phyloP scores from a whole-genome alignment of 1,140 invertebrate species.

The Carposina sasakii region DNA sequence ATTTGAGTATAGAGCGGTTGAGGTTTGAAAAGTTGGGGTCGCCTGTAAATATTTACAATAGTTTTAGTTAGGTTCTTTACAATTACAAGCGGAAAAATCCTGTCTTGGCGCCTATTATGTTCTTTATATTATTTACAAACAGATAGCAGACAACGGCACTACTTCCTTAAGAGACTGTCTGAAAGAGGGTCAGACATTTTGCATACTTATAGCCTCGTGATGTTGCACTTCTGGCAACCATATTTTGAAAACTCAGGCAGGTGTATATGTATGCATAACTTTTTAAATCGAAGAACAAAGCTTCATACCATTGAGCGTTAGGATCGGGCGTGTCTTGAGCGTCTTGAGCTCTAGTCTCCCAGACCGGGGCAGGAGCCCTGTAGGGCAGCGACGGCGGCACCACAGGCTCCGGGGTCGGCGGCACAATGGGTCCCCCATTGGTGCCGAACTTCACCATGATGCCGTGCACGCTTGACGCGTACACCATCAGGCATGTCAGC shows the following conservation, averaged over 20 bases:
- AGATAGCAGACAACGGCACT: no score
- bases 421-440: conserved; percentile 73
- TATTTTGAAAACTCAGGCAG: no score
- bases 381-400: conserved; percentile 63
- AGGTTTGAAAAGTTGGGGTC: conserved; percentile 53
- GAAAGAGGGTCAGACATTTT: no score
- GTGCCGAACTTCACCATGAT: conserved; percentile 72
- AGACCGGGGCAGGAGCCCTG: conserved; percentile 72
- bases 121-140: no score
- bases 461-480: conserved; percentile 46
- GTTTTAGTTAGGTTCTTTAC: no score
- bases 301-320: conserved; percentile 73
- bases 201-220: no score
- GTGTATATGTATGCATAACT: no score
- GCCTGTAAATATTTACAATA: conserved; percentile 30
- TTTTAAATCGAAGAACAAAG: no score
- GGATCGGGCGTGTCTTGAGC: conserved; percentile 73
- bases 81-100: no score
- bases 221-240: no score
- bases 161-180: no score
- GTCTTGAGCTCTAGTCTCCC: conserved; percentile 73
- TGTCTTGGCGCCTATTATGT: no score
- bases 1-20: conserved; percentile 61
- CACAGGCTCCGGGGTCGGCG: conserved; percentile 66
- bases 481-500: conserved; percentile 57